Evolutionary conservation across 2,797 vertebrate species (phyloP), one percentile per base, ranked within the genome.

Genomic region (Decapterus maruadsi): DNA sequence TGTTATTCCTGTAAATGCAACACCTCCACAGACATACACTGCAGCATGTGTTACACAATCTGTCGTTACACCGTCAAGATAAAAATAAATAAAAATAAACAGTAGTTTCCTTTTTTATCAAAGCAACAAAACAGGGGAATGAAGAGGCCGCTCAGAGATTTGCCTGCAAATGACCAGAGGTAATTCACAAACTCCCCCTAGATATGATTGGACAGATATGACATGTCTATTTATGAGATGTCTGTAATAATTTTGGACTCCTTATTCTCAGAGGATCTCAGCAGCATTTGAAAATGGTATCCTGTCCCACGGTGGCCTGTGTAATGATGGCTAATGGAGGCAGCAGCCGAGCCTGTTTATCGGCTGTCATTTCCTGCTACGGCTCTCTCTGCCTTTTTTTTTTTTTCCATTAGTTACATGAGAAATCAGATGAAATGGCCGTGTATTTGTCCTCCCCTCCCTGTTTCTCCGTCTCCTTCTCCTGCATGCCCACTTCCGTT

Each of bases 291-390:
- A 78, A 87, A 90, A 83, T 63, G 73, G 75, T 75, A 70, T 83
- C 78, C 86, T 88, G 80, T 92, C 91, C 89, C 83, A 77, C 34
- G 64, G 77, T 80, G 84, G 75, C 75, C 66, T 36, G 75, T 19
- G 67, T 90, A 91, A 93, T 93, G 87, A 92, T 20, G 80, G 85
- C 77, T 91, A 93, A 93, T 92, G 80, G 91, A 90, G 71, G 80
- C 79, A 77, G 78, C 84, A 80, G 89, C 85, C 67, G 34, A 58
- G 81, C 67, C 78, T 87, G 85, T 92, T 93, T 89, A 92, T 93
- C 71, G 50, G 59, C 78, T 92, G 88, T 90, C 90, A 93, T 92
- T 92, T 92, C 87, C 89, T 90, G 85, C 71, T 67, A 75, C 14
- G 1, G 48, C 48, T 73, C 76, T 45, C 43, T 51, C 66, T 74